phyloP scores from a whole-genome alignment of 1,140 invertebrate species.

The Acromyrmex heyeri region DNA sequence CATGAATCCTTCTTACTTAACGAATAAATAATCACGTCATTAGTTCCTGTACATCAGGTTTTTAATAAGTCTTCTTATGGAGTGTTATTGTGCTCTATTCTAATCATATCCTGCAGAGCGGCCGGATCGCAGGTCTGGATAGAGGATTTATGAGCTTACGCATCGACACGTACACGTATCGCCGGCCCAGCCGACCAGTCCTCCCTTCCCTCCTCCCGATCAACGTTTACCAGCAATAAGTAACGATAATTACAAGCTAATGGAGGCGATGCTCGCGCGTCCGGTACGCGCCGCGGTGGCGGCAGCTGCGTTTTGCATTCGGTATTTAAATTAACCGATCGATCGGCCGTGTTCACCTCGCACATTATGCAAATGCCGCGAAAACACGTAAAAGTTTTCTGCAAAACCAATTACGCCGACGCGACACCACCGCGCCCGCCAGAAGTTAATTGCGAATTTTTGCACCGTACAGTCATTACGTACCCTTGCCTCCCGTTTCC shows the following conservation, averaged over 20 bases:
- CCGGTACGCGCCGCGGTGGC: conserved; percentile 58
- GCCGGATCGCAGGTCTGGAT: conserved; percentile 63
- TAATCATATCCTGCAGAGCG: neutral
- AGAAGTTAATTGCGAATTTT: conserved; percentile 80
- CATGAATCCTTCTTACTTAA: neutral
- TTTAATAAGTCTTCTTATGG: neutral
- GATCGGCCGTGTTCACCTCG: conserved; percentile 82
- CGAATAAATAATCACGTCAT: neutral
- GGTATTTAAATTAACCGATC: conserved; percentile 86
- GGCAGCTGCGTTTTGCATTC: conserved; percentile 75
- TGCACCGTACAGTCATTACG: conserved; percentile 73
- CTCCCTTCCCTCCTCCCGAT: neutral
- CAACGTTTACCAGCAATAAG: conserved; percentile 82
- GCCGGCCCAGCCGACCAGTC: neutral
- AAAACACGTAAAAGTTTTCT: conserved; percentile 85
- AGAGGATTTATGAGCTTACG: conserved; percentile 78
- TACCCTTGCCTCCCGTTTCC: neutral
- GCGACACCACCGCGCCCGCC: conserved; percentile 75
- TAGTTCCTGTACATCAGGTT: too few relatives aligned
- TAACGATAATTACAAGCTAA: conserved; percentile 86
- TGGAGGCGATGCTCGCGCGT: conserved; percentile 75
- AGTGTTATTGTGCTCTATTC: neutral
- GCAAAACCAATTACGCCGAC: conserved; percentile 85
- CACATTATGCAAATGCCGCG: conserved; percentile 85
- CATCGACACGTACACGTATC: conserved; percentile 63